Base-by-base conservation (phyloP, 2,797 vertebrate species). In the Numenius phaeopus region DNA sequence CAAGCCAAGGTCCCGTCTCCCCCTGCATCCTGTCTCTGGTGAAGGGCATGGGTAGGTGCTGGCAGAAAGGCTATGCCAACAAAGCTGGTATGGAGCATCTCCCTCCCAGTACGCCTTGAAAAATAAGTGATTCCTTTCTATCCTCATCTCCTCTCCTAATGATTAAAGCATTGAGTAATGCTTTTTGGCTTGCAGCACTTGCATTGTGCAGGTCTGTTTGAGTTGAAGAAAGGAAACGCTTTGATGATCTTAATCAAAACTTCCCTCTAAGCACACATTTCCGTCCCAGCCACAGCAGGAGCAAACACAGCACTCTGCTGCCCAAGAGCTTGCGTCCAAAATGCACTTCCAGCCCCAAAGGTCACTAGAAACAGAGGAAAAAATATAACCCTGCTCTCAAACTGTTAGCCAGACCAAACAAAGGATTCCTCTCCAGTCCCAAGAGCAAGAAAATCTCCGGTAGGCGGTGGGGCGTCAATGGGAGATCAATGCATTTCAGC, bases 211-310 rank as follows among this genome's bases (percentile, higher is more conserved):
- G 49, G 39, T 83, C 75, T 85, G 42, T 87, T 89, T 93, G 78
- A 89, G 72, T 3, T n/a, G 83, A 94, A 93, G 81, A 96, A 87
- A 96, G 90, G 93, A 96, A 97, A 95, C 0, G 0, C 90, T 96
- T 95, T 95, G 73, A 96, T 93, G 88, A 92, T 89, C 59, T 59
- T 92, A 96, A 94, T 96, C 86, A 93, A 87, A 89, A 89, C 76
- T 90, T 96, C 86, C 96, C 67, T 87, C 61, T 89, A 89, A 95
- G 89, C 71, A 89, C 59, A 73, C 1, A 0, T 92, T 96, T 97
- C 88, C 44, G 14, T 84, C 52, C 64, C 49, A 0, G 0, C 10
- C 26, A 2, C 0, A 0, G 77, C 61, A 58, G 55, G 8, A 84
- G 59, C 59, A 93, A 87, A 79, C 32, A 42, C 67, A 87, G 82